Percentiles rank a stretch among this genome's conserved stretches.
Conservation (phyloP, 1,140 invertebrate species). For the Odontomachus brunneus region DNA sequence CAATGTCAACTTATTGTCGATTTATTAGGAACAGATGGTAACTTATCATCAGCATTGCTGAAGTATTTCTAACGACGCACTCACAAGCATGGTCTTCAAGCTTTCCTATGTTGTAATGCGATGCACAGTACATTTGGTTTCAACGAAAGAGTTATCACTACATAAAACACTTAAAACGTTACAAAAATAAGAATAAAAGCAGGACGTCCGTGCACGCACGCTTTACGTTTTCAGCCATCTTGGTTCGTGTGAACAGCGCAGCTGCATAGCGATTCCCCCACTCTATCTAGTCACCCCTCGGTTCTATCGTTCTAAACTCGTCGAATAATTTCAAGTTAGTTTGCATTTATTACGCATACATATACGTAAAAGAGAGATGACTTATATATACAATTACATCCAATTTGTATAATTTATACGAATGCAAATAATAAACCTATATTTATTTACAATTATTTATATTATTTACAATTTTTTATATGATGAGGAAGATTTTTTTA, state of each 20-base stretch:
- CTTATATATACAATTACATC: too few relatives aligned
- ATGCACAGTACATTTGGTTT: neutral
- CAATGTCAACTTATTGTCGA: too few relatives aligned
- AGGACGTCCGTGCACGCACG: conserved; percentile 62
- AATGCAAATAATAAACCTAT: too few relatives aligned
- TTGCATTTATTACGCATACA: neutral
- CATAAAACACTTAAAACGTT: conserved; percentile 32
- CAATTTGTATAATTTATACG: too few relatives aligned
- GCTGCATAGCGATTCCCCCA: conserved; percentile 77
- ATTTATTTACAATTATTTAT: too few relatives aligned
- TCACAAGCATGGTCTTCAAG: neutral
- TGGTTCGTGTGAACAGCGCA: conserved; percentile 79
- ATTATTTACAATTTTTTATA: too few relatives aligned
- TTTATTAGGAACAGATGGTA: too few relatives aligned
- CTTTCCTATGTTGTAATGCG: neutral
- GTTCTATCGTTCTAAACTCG: conserved; percentile 42
- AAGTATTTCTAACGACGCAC: neutral
- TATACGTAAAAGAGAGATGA: too few relatives aligned
- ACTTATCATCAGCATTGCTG: neutral
- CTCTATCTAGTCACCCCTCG: conserved; percentile 73
- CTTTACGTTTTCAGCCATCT: conserved; percentile 78
- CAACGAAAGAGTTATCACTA: neutral
- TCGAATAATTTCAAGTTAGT: conserved; percentile 8
- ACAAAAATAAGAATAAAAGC: conserved; percentile 39
- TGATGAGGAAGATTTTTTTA: too few relatives aligned